A percentile compares a stretch with the other conserved stretches of the same genome.
These are phyloP conservation scores for Cydia strobilella DNA, from an alignment of 1,140 invertebrate species.

Conservation along the genomic window DNA sequence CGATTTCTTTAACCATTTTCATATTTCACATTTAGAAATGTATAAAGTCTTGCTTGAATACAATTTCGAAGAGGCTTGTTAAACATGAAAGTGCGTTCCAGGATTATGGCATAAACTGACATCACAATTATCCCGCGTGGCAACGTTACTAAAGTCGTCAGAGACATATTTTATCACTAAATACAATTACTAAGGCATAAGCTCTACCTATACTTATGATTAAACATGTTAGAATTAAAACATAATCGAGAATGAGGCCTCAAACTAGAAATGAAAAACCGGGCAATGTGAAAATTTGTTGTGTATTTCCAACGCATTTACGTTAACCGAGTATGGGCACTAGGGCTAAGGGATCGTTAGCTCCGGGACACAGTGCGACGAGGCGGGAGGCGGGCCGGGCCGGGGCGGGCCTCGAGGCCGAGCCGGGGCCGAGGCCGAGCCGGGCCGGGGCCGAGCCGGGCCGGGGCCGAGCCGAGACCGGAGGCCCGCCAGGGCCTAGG, in stretches of 20 bases:
- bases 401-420: constrained; percentile 19
- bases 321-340: constrained; percentile 46
- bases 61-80: constrained; percentile 31
- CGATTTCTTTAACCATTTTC: constrained; percentile 32
- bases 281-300: constrained; percentile 64
- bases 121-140: constrained; percentile 26
- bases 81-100: constrained; percentile 32
- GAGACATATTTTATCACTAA: constrained; percentile 21
- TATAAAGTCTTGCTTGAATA: constrained; percentile 32
- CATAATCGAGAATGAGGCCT: constrained; percentile 38
- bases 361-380: constrained; percentile 42
- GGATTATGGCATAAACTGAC: constrained; percentile 33
- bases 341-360: constrained; percentile 43
- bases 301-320: constrained; percentile 65
- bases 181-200: constrained; percentile 32
- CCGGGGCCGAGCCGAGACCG: constrained; percentile 37
- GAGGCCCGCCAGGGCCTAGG: constrained; percentile 35
- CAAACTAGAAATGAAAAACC: constrained; percentile 61
- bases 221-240: constrained; percentile 32
- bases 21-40: constrained; percentile 32
- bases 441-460: constrained; percentile 35
- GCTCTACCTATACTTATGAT: constrained; percentile 30
- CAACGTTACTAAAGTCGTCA: constrained; percentile 12
- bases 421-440: constrained; percentile 38
- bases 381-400: constrained; percentile 40